Percentiles rank a stretch among this genome's conserved stretches.
phyloP scores from a whole-genome alignment of 2,888 invertebrate genomes.

The Machimus rusticus region DNA sequence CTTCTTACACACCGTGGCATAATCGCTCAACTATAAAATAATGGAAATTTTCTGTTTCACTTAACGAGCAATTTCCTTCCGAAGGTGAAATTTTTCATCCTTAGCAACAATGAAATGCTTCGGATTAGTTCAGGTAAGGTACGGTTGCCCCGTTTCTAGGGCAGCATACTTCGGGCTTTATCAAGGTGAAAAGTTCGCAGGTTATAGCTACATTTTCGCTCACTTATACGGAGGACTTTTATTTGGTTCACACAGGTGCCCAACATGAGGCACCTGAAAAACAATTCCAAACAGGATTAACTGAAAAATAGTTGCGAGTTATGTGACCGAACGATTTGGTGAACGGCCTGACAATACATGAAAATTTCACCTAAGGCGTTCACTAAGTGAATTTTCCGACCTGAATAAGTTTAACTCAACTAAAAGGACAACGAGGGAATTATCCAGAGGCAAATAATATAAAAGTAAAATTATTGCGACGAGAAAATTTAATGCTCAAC shows the following conservation, averaged over 20 bases:
- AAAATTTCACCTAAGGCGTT: neutral
- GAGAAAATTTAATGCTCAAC: neutral
- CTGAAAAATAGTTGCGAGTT: neutral
- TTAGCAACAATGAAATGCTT: neutral
- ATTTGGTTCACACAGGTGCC: neutral
- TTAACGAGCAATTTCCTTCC: neutral
- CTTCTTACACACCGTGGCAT: neutral
- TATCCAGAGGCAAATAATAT: neutral
- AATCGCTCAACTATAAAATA: conserved; percentile 23
- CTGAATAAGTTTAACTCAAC: neutral
- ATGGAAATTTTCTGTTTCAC: conserved; percentile 19
- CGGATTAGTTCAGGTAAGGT: neutral
- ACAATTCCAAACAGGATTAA: neutral
- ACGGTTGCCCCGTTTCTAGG: neutral
- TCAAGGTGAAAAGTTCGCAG: neutral
- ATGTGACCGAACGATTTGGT: neutral
- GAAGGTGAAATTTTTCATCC: neutral
- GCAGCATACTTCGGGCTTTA: neutral
- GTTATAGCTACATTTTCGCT: neutral
- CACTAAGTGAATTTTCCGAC: neutral
- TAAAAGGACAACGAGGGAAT: neutral
- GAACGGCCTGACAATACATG: neutral
- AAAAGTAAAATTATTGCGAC: neutral
- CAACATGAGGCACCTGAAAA: neutral
- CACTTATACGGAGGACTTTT: neutral